Evolutionary conservation across 2,797 vertebrate species (phyloP).

Genomic region (Etheostoma perlongum): DNA sequence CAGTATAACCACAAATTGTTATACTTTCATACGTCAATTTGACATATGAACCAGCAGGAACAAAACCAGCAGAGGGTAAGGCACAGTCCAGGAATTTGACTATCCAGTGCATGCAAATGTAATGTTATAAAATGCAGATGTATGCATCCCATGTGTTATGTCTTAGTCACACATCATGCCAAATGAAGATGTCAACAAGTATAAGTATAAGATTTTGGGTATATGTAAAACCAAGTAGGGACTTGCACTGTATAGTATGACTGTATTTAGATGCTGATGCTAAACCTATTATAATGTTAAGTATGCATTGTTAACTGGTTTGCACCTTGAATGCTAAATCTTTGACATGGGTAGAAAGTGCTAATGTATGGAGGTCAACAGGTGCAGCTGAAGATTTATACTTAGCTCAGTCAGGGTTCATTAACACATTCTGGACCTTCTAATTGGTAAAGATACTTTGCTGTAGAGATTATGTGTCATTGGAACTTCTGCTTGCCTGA

Average conservation of each 20-base stretch:
- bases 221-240: not conserved
- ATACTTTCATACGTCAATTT: slow-evolving; percentile 68
- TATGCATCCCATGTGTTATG: slow-evolving; percentile 41
- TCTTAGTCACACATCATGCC: slow-evolving; percentile 15
- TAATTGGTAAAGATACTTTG: slow-evolving; percentile 39
- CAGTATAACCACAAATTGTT: slow-evolving; percentile 60
- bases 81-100: slow-evolving; percentile 20
- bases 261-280: not conserved
- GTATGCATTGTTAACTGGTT: slow-evolving; percentile 21
- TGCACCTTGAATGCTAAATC: slow-evolving; percentile 22
- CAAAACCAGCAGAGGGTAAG: slow-evolving; percentile 38
- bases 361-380: slow-evolving; percentile 36
- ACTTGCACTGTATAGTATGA: not conserved
- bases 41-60: slow-evolving; percentile 42
- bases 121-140: slow-evolving; percentile 32
- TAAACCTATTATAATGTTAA: not conserved
- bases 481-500: slow-evolving; percentile 20
- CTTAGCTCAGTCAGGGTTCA: slow-evolving; percentile 37
- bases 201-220: slow-evolving; percentile 7
- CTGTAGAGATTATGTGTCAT: slow-evolving; percentile 38
- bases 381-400: slow-evolving; percentile 42
- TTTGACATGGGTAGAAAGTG: slow-evolving; percentile 25
- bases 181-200: not conserved
- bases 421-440: slow-evolving; percentile 25
- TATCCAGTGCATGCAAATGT: slow-evolving; percentile 56